These are phyloP conservation scores for Prostheceraeus crozeri DNA, from an alignment of 2,888 invertebrate genomes.

Conservation along the genomic window DNA sequence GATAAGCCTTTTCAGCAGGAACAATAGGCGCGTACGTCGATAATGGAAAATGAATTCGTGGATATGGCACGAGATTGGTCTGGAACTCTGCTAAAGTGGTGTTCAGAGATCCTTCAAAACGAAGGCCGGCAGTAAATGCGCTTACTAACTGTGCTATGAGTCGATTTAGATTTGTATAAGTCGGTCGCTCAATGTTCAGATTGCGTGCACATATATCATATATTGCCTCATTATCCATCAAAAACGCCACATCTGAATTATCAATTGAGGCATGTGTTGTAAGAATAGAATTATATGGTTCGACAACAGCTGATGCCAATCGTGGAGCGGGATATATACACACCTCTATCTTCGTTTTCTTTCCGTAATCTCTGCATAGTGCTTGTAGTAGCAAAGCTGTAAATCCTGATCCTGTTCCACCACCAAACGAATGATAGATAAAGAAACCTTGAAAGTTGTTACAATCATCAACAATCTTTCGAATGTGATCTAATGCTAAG, in stretches of 20 bases:
- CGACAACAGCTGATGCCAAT: slow-evolving; percentile 4
- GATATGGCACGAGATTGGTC: slow-evolving; percentile 40
- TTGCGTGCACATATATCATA: background rate
- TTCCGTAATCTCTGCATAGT: slow-evolving; percentile 17
- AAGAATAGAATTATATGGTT: slow-evolving; percentile 12
- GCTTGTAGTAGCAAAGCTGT: slow-evolving; percentile 28
- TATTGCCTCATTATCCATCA: slow-evolving; percentile 22
- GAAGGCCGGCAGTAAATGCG: background rate
- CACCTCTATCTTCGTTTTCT: slow-evolving; percentile 8
- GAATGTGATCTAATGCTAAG: slow-evolving; percentile 34
- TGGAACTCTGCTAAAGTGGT: slow-evolving; percentile 37
- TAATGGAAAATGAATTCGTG: slow-evolving; percentile 39
- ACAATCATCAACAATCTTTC: slow-evolving; percentile 32
- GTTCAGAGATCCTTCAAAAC: slow-evolving; percentile 17
- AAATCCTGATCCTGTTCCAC: slow-evolving; percentile 40
- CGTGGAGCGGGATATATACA: slow-evolving; percentile 9
- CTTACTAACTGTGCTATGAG: slow-evolving; percentile 10
- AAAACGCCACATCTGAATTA: slow-evolving; percentile 7
- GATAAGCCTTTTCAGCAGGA: slow-evolving; percentile 9
- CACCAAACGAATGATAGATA: slow-evolving; percentile 36
- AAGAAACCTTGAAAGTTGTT: slow-evolving; percentile 38
- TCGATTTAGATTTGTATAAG: slow-evolving; percentile 10
- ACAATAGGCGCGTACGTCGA: slow-evolving; percentile 35
- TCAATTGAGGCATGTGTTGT: slow-evolving; percentile 20
- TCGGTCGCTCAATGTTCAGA: slow-evolving; percentile 3